Base-by-base conservation (phyloP, 2,888 invertebrate genomes). In the Adelognathus sp. region DNA sequence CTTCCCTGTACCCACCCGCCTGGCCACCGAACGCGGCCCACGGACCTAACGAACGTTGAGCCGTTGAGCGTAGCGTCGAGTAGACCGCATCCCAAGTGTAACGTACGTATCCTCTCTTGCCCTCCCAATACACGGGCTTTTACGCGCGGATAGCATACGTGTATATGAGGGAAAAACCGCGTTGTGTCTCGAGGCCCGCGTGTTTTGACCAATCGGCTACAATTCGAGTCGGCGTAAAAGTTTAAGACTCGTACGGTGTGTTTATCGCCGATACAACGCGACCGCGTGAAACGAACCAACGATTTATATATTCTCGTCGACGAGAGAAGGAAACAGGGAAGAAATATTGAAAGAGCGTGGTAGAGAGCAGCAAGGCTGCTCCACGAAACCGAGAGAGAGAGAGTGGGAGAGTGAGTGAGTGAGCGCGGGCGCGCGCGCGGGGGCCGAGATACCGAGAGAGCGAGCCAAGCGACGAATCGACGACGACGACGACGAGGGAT, bases 51-150 rank as follows among this genome's bases (percentile, higher is more conserved):
- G 90, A 90, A 89, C 89, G 87, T 82, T 82, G 83, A 83, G 83
- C 83, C 83, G 84, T 89, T 87, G 89, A 89, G 88, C 89, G 87
- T 90, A 90, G 90, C 90, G 90, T 90, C 90, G 90, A 88, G 90
- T 90, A 89, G 89, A 90, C 87, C 84, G 85, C 85, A 85, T 84
- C 85, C 83, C 81, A 84, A 84, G 85, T 80, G 81, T 82, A 84
- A 82, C 84, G 84, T 83, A 83, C 84, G 81, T 85, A 83, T 81
- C 82, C 82, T 80, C 80, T 77, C 75, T 81, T 77, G 77, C 74
- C 88, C 88, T 79, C 76, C 78, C 75, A 79, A 79, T 79, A 79
- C 79, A 72, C 75, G 73, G 76, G 64, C 72, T n/a, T n/a, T n/a
- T 72, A 66, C 71, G 71, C 75, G n/a, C n/a, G n/a, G 71, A 79